Percentiles rank a stretch among this genome's conserved stretches.
These are phyloP conservation scores for Mormyrops boulengeri DNA, from an alignment of 2,797 vertebrate species.

Conservation along the genomic window DNA sequence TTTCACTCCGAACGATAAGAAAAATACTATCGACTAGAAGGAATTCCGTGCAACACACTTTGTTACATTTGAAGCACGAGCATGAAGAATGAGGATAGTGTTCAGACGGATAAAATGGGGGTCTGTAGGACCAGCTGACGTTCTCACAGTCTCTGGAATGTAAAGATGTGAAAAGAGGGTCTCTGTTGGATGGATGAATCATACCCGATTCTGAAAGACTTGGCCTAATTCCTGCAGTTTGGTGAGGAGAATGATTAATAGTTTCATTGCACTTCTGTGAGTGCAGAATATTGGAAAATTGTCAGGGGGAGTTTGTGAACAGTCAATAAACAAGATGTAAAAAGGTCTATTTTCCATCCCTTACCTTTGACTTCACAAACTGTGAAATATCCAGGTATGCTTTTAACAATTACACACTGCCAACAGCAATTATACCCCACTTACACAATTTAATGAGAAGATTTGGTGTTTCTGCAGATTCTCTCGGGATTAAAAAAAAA, in stretches of 20 bases:
- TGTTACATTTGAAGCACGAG: background rate
- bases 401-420: constrained; percentile 17
- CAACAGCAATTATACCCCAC: background rate
- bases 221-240: constrained; percentile 16
- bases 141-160: background rate
- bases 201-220: background rate
- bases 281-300: constrained; percentile 27
- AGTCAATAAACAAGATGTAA: constrained; percentile 32
- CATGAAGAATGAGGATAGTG: background rate
- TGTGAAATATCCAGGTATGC: constrained; percentile 20
- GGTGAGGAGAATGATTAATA: constrained; percentile 18
- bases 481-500: background rate
- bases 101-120: background rate
- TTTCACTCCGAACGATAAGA: background rate
- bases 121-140: background rate
- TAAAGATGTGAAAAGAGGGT: background rate
- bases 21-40: background rate
- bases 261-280: constrained; percentile 15
- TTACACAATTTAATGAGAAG: constrained; percentile 19
- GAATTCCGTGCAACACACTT: background rate
- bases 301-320: constrained; percentile 24
- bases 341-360: constrained; percentile 24
- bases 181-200: constrained; percentile 9
- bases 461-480: background rate
- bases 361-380: constrained; percentile 22